phyloP scores from a whole-genome alignment of 1,140 invertebrate species.

The Luehdorfia chinensis region DNA sequence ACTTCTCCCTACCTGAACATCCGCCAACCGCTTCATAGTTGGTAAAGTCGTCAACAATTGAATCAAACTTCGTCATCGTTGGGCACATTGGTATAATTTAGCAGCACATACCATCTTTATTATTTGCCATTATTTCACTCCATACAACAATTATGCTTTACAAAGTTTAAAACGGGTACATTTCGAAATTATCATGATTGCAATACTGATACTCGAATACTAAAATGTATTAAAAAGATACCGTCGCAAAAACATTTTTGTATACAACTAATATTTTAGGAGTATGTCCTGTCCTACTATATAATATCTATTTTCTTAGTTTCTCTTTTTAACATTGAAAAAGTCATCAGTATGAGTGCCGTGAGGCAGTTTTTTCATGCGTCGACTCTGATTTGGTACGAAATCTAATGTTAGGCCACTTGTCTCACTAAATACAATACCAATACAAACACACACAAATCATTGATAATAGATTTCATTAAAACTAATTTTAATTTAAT shows the following conservation, averaged over 20 bases:
- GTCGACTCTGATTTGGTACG: conserved; percentile 24
- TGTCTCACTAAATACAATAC: conserved; percentile 46
- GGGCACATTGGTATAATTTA: too few relatives aligned
- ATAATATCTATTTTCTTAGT: too few relatives aligned
- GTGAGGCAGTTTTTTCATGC: not conserved
- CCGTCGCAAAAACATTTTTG: not conserved
- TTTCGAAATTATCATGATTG: not conserved
- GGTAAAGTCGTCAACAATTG: too few relatives aligned
- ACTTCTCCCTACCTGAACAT: not conserved
- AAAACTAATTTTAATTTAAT: conserved; percentile 55
- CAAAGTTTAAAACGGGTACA: not conserved
- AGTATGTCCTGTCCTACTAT: not conserved
- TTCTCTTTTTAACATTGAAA: too few relatives aligned
- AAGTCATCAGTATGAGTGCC: too few relatives aligned
- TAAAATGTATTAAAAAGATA: not conserved
- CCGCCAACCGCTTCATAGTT: not conserved
- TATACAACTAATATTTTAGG: too few relatives aligned
- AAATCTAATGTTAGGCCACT: conserved; percentile 59
- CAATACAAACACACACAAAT: conserved; percentile 40
- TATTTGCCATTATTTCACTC: not conserved
- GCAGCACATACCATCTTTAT: too few relatives aligned
- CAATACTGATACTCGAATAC: conserved; percentile 6
- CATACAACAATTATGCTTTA: not conserved
- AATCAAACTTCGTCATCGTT: too few relatives aligned
- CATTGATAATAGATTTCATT: conserved; percentile 49